A percentile compares a stretch with the other conserved stretches of the same genome.
phyloP scores from a whole-genome alignment of 2,113 vertebrate species.

The Harpagus bidentatus region DNA sequence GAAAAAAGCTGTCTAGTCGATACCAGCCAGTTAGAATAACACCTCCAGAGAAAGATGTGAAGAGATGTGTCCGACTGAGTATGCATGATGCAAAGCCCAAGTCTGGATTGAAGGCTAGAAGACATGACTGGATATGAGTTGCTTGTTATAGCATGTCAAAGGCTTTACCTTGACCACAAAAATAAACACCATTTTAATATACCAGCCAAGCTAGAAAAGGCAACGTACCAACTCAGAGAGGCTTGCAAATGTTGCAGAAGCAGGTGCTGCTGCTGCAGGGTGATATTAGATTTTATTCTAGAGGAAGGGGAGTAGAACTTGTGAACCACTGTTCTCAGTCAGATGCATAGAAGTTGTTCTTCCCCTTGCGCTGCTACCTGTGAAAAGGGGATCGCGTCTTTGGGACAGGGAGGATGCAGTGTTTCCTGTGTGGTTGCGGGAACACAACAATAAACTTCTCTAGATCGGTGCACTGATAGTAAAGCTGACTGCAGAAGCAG shows the following conservation, averaged over 20 bases:
- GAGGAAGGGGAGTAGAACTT: background rate
- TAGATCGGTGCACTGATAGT: background rate
- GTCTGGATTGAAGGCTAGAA: background rate
- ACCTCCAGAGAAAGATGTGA: background rate
- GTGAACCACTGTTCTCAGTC: background rate
- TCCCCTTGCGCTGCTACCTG: background rate
- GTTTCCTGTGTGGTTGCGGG: background rate
- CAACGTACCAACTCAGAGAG: background rate
- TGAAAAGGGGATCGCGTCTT: background rate
- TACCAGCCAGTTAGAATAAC: background rate
- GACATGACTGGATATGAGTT: background rate
- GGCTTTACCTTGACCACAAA: background rate
- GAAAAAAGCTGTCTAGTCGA: background rate
- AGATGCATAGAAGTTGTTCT: background rate
- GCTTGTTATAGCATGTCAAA: background rate
- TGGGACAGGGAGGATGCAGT: background rate
- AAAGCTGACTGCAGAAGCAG: background rate
- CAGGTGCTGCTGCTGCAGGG: background rate
- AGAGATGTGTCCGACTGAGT: background rate
- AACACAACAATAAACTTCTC: background rate
- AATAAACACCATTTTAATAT: background rate
- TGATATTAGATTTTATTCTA: background rate
- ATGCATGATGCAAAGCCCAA: background rate
- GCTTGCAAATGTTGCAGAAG: background rate
- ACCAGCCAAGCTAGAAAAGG: background rate